Evolutionary conservation across 2,888 invertebrate genomes (phyloP).

Genomic region (Taenaris catops): DNA sequence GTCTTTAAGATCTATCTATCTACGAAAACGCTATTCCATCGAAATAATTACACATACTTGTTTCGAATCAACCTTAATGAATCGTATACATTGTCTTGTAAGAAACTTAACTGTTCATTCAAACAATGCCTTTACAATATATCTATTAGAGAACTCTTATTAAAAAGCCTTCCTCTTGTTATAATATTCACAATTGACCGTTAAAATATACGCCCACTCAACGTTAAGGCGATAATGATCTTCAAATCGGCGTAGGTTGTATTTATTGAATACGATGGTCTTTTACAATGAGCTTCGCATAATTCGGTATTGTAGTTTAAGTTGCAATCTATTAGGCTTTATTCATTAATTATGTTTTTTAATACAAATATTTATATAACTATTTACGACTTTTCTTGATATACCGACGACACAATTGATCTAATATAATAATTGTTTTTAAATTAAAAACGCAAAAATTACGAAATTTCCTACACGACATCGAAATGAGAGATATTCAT

Average conservation of each 20-base stretch:
- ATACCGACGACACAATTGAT: no score
- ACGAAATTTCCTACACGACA: no score
- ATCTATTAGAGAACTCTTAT: slow-evolving; percentile 38
- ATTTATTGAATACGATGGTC: slow-evolving; percentile 26
- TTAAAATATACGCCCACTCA: slow-evolving; percentile 56
- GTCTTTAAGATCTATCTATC: no score
- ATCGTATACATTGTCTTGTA: slow-evolving; percentile 55
- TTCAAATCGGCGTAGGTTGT: slow-evolving; percentile 66
- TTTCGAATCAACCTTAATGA: no score
- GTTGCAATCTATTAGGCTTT: slow-evolving; percentile 12
- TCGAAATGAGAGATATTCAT: no score
- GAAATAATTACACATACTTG: no score
- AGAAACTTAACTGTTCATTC: slow-evolving; percentile 53
- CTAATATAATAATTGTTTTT: no score
- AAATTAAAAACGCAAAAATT: no score
- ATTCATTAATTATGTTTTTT: no score
- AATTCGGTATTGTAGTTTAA: slow-evolving; percentile 2
- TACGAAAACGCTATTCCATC: no score
- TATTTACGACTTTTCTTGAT: no score
- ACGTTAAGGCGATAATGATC: slow-evolving; percentile 63
- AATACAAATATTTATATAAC: no score
- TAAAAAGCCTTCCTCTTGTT: slow-evolving; percentile 41
- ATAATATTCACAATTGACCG: slow-evolving; percentile 62
- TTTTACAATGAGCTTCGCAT: slow-evolving; percentile 15
- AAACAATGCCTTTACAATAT: slow-evolving; percentile 47